Base-by-base conservation (phyloP, 1,140 invertebrate genomes). In the Lasaia peninsularis region DNA sequence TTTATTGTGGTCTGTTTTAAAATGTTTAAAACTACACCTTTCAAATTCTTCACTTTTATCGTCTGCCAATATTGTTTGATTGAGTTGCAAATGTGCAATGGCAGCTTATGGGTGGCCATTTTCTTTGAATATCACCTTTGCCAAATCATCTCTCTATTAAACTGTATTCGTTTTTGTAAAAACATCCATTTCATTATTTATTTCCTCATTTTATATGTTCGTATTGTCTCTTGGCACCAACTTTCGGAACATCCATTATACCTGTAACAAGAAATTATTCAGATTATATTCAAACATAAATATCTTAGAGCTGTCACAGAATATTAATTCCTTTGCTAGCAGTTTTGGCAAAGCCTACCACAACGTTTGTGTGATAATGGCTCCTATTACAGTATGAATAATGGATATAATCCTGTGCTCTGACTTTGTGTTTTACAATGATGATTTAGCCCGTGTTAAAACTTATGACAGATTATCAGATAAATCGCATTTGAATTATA, bases 81-180 rank as follows among this genome's bases (percentile, higher is more conserved):
- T 60, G 83, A 86, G 67, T 88, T 88, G 64, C 82, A 86, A 65
- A 86, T 74, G 56, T 86, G 82, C 71, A 86, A 67, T 73, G 79
- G 80, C 76, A 86, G 65, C 79, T 75, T 81, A 54, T 85, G 63
- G 61, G 65, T 64, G 58, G 82, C 86, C 86, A 86, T 86, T 72
- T 77, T 86, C 65, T 71, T 74, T 71, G 40, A 71, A 78, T 84
- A 85, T 88, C 86, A 88, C 78, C 83, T 88, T 60, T 75, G 69
- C 54, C 71, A 58, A 80, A 64, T 77, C 85, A 86, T 87, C 76
- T 75, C 75, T 77, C 44, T 65, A 56, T 60, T 65, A 55, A 4
- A 37, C 28, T 48, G 51, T 51, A n/a, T 31, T 37, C 37, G 18
- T 60, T 49, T 28, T 50, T 28, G 24, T 34, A 12, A 48, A 52